These are phyloP conservation scores for Leptinotarsa lineolata DNA, from an alignment of 1,140 invertebrate genomes.

Conservation along the genomic window DNA sequence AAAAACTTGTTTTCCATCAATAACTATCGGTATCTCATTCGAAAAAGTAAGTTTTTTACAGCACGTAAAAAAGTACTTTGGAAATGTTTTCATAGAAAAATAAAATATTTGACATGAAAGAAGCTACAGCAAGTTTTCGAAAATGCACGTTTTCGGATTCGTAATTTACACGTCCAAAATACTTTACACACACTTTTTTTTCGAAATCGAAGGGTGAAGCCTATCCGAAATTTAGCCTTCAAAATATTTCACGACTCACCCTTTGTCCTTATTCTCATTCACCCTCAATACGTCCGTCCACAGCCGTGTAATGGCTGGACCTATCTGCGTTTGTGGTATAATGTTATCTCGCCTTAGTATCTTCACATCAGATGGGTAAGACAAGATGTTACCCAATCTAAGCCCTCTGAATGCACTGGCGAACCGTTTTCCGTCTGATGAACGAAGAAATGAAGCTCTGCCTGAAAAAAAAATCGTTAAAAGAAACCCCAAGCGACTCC, in stretches of 20 bases:
- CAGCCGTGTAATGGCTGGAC: conserved; percentile 67
- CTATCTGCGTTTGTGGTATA: conserved; percentile 71
- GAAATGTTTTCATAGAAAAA: too few species aligned
- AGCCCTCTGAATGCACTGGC: conserved; percentile 67
- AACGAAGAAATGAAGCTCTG: conserved; percentile 65
- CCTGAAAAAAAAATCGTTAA: conserved; percentile 44
- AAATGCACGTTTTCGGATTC: too few species aligned
- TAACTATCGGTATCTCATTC: too few species aligned
- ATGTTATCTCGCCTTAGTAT: conserved; percentile 71
- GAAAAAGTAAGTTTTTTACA: too few species aligned
- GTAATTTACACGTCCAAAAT: too few species aligned
- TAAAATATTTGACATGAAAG: too few species aligned
- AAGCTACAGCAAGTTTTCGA: too few species aligned
- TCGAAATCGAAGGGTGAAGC: too few species aligned
- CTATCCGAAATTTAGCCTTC: neutral
- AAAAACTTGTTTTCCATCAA: too few species aligned
- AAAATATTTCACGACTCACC: conserved; percentile 57
- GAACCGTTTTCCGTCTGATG: conserved; percentile 64
- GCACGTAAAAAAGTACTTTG: too few species aligned
- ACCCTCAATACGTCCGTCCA: conserved; percentile 74
- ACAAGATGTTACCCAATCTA: conserved; percentile 70
- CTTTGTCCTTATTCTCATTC: conserved; percentile 71
- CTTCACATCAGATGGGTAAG: conserved; percentile 73
- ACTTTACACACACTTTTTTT: too few species aligned
- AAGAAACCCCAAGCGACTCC: too few species aligned